Base-by-base conservation (phyloP, 2,888 invertebrate genomes). In the Spodoptera exigua region DNA sequence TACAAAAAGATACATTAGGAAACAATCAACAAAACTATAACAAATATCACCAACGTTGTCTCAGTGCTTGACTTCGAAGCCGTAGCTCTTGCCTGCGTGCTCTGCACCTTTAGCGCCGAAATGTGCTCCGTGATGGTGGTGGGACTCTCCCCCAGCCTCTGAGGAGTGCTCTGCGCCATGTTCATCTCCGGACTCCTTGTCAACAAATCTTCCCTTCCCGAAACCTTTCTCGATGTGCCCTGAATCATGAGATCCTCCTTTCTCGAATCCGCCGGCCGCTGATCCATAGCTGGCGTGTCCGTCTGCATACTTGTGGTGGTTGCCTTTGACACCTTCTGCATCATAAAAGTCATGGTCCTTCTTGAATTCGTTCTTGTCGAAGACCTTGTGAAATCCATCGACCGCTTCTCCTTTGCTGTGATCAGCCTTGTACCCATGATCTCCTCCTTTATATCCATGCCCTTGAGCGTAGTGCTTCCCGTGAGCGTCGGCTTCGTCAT, bases 321-420 rank as follows among this genome's bases (percentile, higher is more conserved):
- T 92, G 60, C 95, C 96, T 70, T 94, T 93, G 74, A 95, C 89
- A 83, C 95, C 95, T 57, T 95, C 94, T 76, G 95, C 95, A 86
- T 96, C 96, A 85, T 96, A 96, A 93, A 96, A 96, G 81, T 95
- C 95, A 76, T 96, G 95, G 81, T 96, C 95, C 88, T 96, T 96
- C 83, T 96, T 96, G 92, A 95, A 96, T 87, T 96, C 96, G 82
- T 97, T 95, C 84, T 96, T 96, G 84, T 95, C 95, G 84, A 95
- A 96, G 64, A 96, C 94, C 78, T 96, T 96, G 86, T 96, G 96
- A 90, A 94, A 96, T 75, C 96, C 96, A 62, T 95, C 95, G 70
- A 95, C 94, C 80, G 95, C 95, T 77, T 95, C 95, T 1, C 95
- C 96, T 86, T 96, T 95, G 78, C 93, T 95, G 83, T 95, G 95